Conservation (phyloP, 2,113 vertebrate genomes). For the Thomomys bottae region DNA sequence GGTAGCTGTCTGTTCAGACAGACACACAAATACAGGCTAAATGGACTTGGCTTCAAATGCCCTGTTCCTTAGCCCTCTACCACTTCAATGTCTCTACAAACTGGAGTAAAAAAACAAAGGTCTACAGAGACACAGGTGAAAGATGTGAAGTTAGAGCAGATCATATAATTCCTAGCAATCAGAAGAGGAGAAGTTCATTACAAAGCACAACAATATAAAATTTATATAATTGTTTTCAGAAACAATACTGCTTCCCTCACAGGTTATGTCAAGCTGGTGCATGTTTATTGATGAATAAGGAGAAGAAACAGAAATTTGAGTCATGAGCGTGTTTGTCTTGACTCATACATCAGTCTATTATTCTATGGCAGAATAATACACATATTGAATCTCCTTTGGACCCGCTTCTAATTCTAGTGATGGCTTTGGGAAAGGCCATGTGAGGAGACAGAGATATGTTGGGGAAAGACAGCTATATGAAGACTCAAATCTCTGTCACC, state of each 20-base stretch:
- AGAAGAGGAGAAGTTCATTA: neutral
- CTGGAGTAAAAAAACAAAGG: neutral
- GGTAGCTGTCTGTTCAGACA: neutral
- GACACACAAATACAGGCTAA: neutral
- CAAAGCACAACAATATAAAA: neutral
- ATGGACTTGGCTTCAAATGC: neutral
- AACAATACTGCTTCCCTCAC: slow-evolving; percentile 21
- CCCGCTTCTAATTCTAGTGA: neutral
- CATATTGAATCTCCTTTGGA: neutral
- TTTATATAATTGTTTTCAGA: neutral
- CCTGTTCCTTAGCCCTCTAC: neutral
- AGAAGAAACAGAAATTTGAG: neutral
- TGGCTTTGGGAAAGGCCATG: neutral
- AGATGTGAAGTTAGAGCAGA: neutral
- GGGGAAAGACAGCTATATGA: neutral
- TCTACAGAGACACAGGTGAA: neutral
- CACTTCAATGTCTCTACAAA: slow-evolving; percentile 7
- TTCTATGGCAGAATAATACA: neutral
- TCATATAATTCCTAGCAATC: neutral
- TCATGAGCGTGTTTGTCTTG: neutral
- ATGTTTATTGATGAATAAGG: neutral
- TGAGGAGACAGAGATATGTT: neutral
- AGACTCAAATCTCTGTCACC: neutral
- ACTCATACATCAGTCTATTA: neutral
- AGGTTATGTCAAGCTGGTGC: neutral